Percentiles rank a stretch among this genome's conserved stretches.
These are phyloP conservation scores for Austrofundulus limnaeus DNA, from an alignment of 2,113 vertebrate genomes.

Conservation along the genomic window DNA sequence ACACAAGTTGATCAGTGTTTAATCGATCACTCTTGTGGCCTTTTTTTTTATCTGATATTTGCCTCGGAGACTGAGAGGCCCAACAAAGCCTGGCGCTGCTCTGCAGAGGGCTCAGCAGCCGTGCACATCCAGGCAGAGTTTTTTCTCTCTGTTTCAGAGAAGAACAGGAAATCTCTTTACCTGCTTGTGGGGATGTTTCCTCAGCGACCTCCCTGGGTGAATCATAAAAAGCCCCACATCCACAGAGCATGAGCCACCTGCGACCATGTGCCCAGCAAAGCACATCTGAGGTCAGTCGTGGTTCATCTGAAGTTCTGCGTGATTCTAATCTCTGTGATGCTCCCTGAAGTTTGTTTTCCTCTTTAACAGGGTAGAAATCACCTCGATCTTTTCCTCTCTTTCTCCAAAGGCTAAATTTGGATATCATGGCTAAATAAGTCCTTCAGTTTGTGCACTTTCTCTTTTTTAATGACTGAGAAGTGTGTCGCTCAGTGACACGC, in stretches of 20 bases:
- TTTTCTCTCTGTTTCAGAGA: slow-evolving; percentile 10
- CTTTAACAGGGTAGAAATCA: slow-evolving; percentile 45
- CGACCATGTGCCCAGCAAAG: slow-evolving; percentile 44
- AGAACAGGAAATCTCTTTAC: slow-evolving; percentile 24
- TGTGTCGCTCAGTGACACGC: slow-evolving; percentile 11
- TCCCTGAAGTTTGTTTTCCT: slow-evolving; percentile 45
- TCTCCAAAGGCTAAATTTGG: neutral
- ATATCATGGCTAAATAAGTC: slow-evolving; percentile 46
- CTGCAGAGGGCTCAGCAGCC: slow-evolving; percentile 35
- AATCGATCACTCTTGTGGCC: slow-evolving; percentile 24
- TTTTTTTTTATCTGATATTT: too few relatives aligned
- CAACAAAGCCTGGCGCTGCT: slow-evolving; percentile 56
- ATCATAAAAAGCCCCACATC: slow-evolving; percentile 37
- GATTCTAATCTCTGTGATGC: slow-evolving; percentile 25
- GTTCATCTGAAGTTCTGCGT: slow-evolving; percentile 35
- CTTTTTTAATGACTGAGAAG: slow-evolving; percentile 31
- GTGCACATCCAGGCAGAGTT: slow-evolving; percentile 19
- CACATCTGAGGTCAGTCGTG: slow-evolving; percentile 53
- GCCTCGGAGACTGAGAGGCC: slow-evolving; percentile 66
- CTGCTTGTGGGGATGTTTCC: slow-evolving; percentile 42
- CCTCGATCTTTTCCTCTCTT: slow-evolving; percentile 28
- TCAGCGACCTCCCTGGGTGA: slow-evolving; percentile 47
- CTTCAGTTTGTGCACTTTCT: slow-evolving; percentile 47
- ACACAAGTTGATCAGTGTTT: slow-evolving; percentile 25
- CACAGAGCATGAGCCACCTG: slow-evolving; percentile 33